These are phyloP conservation scores for Orthosia incerta DNA, from an alignment of 2,888 invertebrate species.

Conservation along the genomic window DNA sequence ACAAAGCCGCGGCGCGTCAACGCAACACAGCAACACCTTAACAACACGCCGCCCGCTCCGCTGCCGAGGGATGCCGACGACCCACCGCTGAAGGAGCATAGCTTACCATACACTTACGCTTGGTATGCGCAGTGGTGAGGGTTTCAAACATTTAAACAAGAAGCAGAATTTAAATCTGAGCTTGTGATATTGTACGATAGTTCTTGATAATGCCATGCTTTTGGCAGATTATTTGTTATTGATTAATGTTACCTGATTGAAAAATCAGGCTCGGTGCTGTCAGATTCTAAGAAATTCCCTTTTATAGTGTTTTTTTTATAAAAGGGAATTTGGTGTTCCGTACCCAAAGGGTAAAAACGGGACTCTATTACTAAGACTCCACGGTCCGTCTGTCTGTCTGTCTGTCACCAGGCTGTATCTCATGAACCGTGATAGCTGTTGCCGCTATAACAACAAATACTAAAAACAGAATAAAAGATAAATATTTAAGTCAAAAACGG, in stretches of 20 bases:
- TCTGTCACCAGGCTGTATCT: too few relatives aligned
- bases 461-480: too few relatives aligned
- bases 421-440: too few relatives aligned
- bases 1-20: constrained; percentile 80
- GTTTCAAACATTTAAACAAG: neutral
- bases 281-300: neutral
- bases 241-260: too few relatives aligned
- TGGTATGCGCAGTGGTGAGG: constrained; percentile 86
- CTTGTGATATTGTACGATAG: neutral
- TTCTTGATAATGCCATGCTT: constrained; percentile 1
- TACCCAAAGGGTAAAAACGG: too few relatives aligned
- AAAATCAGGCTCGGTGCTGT: constrained; percentile 8
- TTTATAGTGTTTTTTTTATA: too few relatives aligned
- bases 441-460: too few relatives aligned
- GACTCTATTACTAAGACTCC: too few relatives aligned
- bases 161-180: neutral
- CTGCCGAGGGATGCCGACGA: constrained; percentile 80
- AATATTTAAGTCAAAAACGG: too few relatives aligned
- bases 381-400: too few relatives aligned
- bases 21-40: constrained; percentile 72
- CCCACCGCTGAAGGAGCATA: constrained; percentile 71
- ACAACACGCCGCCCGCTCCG: constrained; percentile 26
- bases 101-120: constrained; percentile 68
- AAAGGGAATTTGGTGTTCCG: too few relatives aligned
- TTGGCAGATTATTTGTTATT: neutral